phyloP scores from a whole-genome alignment of 2,797 vertebrate genomes.

The Pelodytes ibericus region DNA sequence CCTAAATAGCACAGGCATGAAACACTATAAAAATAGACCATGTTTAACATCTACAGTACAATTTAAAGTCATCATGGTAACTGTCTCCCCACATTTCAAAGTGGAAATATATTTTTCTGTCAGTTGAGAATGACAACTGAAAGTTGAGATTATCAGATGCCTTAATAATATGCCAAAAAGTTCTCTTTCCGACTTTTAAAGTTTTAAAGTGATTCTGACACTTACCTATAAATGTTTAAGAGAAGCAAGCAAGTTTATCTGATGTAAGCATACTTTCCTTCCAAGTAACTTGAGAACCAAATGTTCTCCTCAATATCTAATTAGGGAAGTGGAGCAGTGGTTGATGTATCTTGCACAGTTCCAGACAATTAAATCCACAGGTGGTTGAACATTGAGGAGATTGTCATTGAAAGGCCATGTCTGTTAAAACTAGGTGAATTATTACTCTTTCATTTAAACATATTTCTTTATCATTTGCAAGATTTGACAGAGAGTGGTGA shows the following conservation, averaged over 20 bases:
- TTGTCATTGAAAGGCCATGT: slow-evolving; percentile 46
- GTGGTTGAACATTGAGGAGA: slow-evolving; percentile 42
- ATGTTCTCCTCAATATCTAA: slow-evolving; percentile 41
- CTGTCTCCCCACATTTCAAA: slow-evolving; percentile 12
- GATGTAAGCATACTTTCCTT: slow-evolving; percentile 19
- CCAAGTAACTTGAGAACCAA: slow-evolving; percentile 16
- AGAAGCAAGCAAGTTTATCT: slow-evolving; percentile 13
- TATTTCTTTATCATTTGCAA: slow-evolving; percentile 26
- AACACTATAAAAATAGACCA: neutral
- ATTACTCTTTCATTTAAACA: slow-evolving; percentile 19
- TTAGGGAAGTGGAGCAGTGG: slow-evolving; percentile 31
- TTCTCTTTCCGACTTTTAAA: slow-evolving; percentile 2
- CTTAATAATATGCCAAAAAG: slow-evolving; percentile 10
- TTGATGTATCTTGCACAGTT: slow-evolving; percentile 28
- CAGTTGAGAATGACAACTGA: slow-evolving; percentile 21
- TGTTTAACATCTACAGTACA: slow-evolving; percentile 26
- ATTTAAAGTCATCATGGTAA: slow-evolving; percentile 6
- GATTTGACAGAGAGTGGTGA: slow-evolving; percentile 12
- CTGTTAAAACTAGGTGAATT: slow-evolving; percentile 31
- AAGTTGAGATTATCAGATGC: slow-evolving; percentile 24
- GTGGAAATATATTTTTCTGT: slow-evolving; percentile 5
- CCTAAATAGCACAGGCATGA: slow-evolving; percentile 9
- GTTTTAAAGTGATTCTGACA: slow-evolving; percentile 4
- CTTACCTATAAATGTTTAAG: slow-evolving; percentile 4
- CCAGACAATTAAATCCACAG: slow-evolving; percentile 50